Evolutionary conservation across 2,797 vertebrate species (phyloP).

Genomic region (Orestias chungarensis): DNA sequence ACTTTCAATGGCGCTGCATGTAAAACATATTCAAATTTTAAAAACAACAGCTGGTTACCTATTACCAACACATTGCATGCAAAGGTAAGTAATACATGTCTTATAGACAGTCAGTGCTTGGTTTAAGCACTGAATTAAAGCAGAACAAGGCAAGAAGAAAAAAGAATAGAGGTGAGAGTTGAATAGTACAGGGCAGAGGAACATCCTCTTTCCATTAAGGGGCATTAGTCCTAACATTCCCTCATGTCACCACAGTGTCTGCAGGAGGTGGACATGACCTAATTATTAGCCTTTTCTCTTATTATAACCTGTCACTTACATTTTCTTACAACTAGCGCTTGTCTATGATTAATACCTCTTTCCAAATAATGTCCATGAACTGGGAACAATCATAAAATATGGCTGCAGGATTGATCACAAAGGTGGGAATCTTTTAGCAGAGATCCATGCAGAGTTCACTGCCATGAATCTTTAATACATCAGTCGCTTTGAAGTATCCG

Average conservation of each 20-base stretch:
- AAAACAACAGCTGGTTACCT: neutral
- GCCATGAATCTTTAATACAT: neutral
- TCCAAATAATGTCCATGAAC: conserved; percentile 35
- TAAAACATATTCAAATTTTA: conserved; percentile 16
- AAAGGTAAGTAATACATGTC: conserved; percentile 19
- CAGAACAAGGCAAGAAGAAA: conserved; percentile 32
- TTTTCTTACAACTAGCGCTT: conserved; percentile 20
- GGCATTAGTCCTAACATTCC: conserved; percentile 68
- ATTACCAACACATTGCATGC: conserved; percentile 10
- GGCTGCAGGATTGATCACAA: conserved; percentile 34
- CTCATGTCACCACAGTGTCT: conserved; percentile 72
- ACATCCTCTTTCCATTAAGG: conserved; percentile 70
- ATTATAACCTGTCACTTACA: conserved; percentile 60
- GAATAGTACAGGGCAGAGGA: conserved; percentile 41
- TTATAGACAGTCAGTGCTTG: conserved; percentile 4
- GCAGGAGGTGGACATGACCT: conserved; percentile 52
- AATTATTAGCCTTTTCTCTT: conserved; percentile 57
- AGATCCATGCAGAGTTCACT: conserved; percentile 6
- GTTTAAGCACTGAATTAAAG: conserved; percentile 42
- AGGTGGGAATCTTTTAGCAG: conserved; percentile 14
- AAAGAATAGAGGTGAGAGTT: conserved; percentile 38
- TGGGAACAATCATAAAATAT: conserved; percentile 21
- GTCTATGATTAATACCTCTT: conserved; percentile 31
- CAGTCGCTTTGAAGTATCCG: neutral
- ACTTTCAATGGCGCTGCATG: neutral